Evolutionary conservation across 2,888 invertebrate genomes (phyloP).

Genomic region (Blastobasis adustella): DNA sequence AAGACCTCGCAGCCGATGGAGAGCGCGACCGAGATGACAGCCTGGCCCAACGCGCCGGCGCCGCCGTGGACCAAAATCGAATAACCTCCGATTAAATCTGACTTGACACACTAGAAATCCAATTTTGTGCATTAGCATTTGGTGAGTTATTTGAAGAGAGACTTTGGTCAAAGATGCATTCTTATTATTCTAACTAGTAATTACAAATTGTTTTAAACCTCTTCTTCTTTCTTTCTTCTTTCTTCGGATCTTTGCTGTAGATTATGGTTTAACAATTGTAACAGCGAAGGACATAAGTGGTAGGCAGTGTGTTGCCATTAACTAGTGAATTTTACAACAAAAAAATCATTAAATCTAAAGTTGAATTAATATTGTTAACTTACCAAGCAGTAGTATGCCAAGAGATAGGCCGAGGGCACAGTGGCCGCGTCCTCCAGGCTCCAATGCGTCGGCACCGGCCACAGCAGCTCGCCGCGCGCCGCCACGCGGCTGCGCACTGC

Average conservation of each 20-base stretch:
- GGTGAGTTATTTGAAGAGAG: not conserved
- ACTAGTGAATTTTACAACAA: not conserved
- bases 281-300: not conserved
- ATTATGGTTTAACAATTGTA: not conserved
- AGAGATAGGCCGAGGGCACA: constrained; percentile 82
- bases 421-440: constrained; percentile 82
- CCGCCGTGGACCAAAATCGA: constrained; percentile 12
- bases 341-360: not conserved
- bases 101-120: not conserved
- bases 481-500: constrained; percentile 73
- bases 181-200: no score
- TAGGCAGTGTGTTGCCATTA: not conserved
- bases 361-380: constrained; percentile 8
- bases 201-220: not conserved
- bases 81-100: not conserved
- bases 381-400: constrained; percentile 55
- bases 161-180: not conserved
- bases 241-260: not conserved
- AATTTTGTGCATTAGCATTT: not conserved
- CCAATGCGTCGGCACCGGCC: constrained; percentile 82
- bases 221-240: no score
- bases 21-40: constrained; percentile 11
- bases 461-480: constrained; percentile 65
- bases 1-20: constrained; percentile 10
- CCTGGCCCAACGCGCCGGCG: constrained; percentile 15